These are phyloP conservation scores for Caretta caretta DNA, from an alignment of 2,113 vertebrate genomes.

Conservation along the genomic window DNA sequence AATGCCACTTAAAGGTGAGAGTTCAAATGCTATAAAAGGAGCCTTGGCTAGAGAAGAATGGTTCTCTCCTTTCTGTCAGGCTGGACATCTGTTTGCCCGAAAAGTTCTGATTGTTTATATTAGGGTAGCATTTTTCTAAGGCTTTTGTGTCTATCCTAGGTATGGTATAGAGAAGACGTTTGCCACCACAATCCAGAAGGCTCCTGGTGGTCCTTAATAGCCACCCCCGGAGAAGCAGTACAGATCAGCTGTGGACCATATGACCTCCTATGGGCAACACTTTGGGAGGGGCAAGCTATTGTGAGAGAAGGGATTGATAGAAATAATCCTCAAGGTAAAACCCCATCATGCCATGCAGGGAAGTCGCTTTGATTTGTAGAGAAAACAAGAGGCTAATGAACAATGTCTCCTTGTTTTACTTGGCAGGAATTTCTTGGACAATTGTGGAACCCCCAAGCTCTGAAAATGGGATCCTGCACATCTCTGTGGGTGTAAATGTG, in stretches of 20 bases:
- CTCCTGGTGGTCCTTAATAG: conserved; percentile 86
- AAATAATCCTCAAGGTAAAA: conserved; percentile 90
- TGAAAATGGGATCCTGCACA: conserved; percentile 88
- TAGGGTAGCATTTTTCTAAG: neutral
- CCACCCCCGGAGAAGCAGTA: conserved; percentile 91
- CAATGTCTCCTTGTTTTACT: neutral
- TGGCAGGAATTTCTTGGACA: conserved; percentile 86
- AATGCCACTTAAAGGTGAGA: conserved; percentile 43
- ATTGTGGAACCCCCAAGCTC: conserved; percentile 90
- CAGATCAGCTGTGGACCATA: conserved; percentile 95
- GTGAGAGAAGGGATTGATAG: conserved; percentile 93
- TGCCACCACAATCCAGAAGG: conserved; percentile 93
- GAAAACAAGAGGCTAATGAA: neutral
- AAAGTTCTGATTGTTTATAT: conserved; percentile 26
- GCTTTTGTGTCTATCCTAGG: conserved; percentile 73
- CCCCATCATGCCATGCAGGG: neutral
- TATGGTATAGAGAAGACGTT: conserved; percentile 94
- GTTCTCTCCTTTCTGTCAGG: conserved; percentile 9
- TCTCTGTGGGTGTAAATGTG: conserved; percentile 90
- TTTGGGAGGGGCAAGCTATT: conserved; percentile 96
- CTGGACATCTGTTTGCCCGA: conserved; percentile 9
- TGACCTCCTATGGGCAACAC: conserved; percentile 94
- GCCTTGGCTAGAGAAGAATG: neutral
- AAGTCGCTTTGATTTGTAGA: neutral
- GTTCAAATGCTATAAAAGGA: neutral